Percentiles rank a stretch among this genome's conserved stretches.
phyloP scores from a whole-genome alignment of 2,113 vertebrate species.

The Lycocorax pyrrhopterus region DNA sequence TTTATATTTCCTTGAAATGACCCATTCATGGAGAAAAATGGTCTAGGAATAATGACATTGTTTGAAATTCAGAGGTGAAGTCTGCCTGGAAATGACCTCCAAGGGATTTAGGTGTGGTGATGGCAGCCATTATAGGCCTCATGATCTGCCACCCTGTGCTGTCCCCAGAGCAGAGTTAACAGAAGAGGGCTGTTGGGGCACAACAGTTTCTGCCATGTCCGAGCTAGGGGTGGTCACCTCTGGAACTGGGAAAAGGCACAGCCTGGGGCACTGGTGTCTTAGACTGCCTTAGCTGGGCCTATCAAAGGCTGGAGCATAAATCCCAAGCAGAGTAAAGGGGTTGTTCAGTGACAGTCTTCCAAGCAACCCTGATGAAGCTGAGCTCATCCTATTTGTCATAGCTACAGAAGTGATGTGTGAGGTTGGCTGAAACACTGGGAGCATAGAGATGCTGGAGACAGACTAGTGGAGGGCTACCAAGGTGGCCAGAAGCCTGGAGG shows the following conservation, averaged over 20 bases:
- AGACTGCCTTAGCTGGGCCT: not conserved
- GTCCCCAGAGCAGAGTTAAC: not conserved
- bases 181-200: not conserved
- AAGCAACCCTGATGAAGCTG: not conserved
- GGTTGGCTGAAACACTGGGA: not conserved
- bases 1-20: constrained; percentile 6
- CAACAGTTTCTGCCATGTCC: not conserved
- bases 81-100: not conserved
- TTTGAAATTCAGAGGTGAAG: not conserved
- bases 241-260: not conserved
- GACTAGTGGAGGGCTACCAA: not conserved
- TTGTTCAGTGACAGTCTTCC: not conserved
- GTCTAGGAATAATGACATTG: not conserved
- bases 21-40: not conserved
- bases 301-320: not conserved
- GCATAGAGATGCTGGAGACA: not conserved
- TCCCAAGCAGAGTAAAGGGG: not conserved
- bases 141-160: not conserved
- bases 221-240: not conserved
- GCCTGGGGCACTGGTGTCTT: not conserved
- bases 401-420: not conserved
- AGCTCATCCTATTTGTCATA: not conserved
- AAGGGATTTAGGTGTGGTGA: not conserved
- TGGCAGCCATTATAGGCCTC: not conserved
- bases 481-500: not conserved